Base-by-base conservation (phyloP, 1,140 invertebrate genomes). In the Cherax destructor region DNA sequence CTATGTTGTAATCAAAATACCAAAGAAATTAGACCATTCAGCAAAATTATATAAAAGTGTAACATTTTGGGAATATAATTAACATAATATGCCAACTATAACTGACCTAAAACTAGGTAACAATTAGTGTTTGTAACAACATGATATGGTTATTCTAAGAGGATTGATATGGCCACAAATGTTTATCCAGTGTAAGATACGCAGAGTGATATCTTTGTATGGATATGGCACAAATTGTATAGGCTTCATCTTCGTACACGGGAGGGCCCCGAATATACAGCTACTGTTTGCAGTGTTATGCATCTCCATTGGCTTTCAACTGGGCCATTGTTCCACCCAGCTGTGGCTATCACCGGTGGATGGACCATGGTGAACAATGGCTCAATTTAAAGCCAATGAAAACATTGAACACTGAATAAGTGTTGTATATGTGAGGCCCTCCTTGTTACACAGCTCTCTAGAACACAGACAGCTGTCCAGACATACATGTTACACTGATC, bases 1-100 rank as follows among this genome's bases (percentile, higher is more conserved):
- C 89, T 56, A 65, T 77, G 47, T 85, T 69, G 52, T 84, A 76
- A 78, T 90, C 30, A 90, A 65, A 76, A 77, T 90, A 52, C 84
- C 49, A 79, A 85, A 84, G 84, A 24, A 91, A 72, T 74, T 30
- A 76, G 10, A 80, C 61, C 72, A 86, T 78, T 85, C 65, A 41
- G 83, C 83, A 91, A 86, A 91, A 72, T 65, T 65, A 86, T 59
- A 83, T 21, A 72, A 74, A 74, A 30, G n/a, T 30, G 69, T 74
- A 81, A 81, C 79, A 81, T 81, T 81, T 59, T 81, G 79, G 21
- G 30, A 81, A 81, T 74, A 76, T 30, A 78, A 52, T 30, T 11
- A 86, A 86, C 85, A 78, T 61, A 86, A 86, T 76, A 77, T 56
- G 41, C 24, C 50, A 56, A 78, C 59, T 86, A 65, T 81, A 80